Conservation (phyloP, 2,888 invertebrate species). For the Oeneis ivallda region DNA sequence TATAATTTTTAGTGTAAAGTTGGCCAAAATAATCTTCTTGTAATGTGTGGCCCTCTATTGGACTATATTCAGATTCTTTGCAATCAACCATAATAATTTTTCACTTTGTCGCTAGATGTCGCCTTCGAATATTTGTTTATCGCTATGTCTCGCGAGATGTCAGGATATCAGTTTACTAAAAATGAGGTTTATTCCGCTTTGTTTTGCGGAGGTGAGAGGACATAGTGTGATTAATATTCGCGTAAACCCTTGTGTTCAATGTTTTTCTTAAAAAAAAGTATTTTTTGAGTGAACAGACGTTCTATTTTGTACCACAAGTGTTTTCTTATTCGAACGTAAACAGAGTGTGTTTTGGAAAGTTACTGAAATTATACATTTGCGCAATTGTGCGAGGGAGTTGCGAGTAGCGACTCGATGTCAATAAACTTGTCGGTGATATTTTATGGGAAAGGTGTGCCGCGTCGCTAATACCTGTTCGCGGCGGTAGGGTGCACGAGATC, state of each 20-base stretch:
- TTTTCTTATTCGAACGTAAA: slow-evolving; percentile 53
- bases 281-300: slow-evolving; percentile 67
- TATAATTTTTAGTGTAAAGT: too few species aligned
- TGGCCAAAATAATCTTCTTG: background rate
- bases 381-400: slow-evolving; percentile 63
- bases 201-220: slow-evolving; percentile 80
- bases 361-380: slow-evolving; percentile 62
- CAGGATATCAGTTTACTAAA: slow-evolving; percentile 56
- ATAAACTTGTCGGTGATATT: slow-evolving; percentile 80
- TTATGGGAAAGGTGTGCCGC: slow-evolving; percentile 81
- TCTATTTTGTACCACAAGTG: slow-evolving; percentile 57
- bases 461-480: slow-evolving; percentile 74
- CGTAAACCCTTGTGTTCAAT: slow-evolving; percentile 65
- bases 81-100: background rate
- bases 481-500: slow-evolving; percentile 63
- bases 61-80: background rate
- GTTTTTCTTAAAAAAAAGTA: slow-evolving; percentile 66
- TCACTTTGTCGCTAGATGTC: slow-evolving; percentile 55
- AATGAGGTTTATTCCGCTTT: slow-evolving; percentile 71
- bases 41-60: slow-evolving; percentile 19
- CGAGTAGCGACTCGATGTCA: slow-evolving; percentile 73
- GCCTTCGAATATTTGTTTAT: slow-evolving; percentile 52
- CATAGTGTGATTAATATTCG: slow-evolving; percentile 51
- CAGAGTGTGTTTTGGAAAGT: slow-evolving; percentile 61
- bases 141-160: slow-evolving; percentile 52